A percentile compares a stretch with the other conserved stretches of the same genome.
Conservation (phyloP, 2,113 vertebrate species). For the Corvus cornix region DNA sequence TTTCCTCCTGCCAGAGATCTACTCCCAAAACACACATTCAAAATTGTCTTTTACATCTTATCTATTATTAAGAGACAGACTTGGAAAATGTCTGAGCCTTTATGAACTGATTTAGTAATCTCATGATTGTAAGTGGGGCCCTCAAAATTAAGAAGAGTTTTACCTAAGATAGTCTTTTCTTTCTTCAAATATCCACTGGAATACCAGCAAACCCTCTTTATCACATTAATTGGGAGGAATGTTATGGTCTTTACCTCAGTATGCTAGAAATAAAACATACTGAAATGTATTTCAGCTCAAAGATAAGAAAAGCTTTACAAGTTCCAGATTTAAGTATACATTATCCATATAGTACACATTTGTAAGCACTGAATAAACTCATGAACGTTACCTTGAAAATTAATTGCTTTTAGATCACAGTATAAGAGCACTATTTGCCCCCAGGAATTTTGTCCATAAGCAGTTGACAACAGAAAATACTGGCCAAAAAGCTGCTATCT, state of each 20-base stretch:
- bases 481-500: neutral
- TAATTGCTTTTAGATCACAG: neutral
- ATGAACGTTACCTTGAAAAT: neutral
- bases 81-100: neutral
- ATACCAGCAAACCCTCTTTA: neutral
- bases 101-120: neutral
- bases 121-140: neutral
- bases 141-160: neutral
- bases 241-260: neutral
- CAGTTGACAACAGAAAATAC: neutral
- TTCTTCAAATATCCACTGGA: neutral
- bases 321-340: neutral
- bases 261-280: neutral
- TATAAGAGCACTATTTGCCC: neutral
- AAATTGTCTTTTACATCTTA: neutral
- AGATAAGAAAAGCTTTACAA: neutral
- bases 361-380: neutral
- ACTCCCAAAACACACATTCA: neutral
- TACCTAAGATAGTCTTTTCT: neutral
- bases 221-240: neutral
- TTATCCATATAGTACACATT: neutral
- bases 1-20: neutral
- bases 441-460: neutral
- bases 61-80: neutral
- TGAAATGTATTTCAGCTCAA: neutral